Conservation (phyloP, 1,140 invertebrate genomes). For the Pomacea maculata region DNA sequence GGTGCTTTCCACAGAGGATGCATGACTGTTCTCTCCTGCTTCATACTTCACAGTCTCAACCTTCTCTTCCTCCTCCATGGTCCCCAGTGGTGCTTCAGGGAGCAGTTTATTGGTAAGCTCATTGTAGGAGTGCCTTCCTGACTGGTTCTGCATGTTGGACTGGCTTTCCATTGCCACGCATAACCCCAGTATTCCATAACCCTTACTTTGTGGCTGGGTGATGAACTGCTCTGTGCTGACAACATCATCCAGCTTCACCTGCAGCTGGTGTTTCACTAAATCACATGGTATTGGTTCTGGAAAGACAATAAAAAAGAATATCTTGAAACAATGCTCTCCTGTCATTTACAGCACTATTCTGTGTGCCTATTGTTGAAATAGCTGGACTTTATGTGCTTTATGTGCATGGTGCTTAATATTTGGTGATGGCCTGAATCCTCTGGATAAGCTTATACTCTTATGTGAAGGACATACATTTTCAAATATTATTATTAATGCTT, state of each 20-base stretch:
- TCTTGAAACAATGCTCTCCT: too few species aligned
- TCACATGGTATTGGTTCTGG: constrained; percentile 57
- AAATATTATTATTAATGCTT: background rate
- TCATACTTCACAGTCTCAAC: background rate
- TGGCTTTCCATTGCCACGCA: background rate
- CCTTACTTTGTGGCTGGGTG: constrained; percentile 23
- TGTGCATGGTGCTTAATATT: too few species aligned
- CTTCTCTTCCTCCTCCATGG: background rate
- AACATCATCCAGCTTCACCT: constrained; percentile 48
- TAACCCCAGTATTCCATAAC: background rate
- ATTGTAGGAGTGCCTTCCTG: background rate
- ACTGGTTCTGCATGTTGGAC: background rate
- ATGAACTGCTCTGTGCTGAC: constrained; percentile 54
- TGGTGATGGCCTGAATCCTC: background rate
- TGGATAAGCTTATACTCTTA: background rate
- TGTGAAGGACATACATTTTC: background rate
- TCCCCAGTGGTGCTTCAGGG: background rate
- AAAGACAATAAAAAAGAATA: constrained; percentile 8
- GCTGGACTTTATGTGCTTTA: too few species aligned
- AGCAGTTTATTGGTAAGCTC: background rate
- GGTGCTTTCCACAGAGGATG: too few species aligned
- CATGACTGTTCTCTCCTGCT: too few species aligned
- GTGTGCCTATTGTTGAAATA: too few species aligned
- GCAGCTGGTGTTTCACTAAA: constrained; percentile 41
- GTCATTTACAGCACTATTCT: too few species aligned